A percentile compares a stretch with the other conserved stretches of the same genome.
phyloP scores from a whole-genome alignment of 1,140 invertebrate genomes.

The Hypothenemus hampei region DNA sequence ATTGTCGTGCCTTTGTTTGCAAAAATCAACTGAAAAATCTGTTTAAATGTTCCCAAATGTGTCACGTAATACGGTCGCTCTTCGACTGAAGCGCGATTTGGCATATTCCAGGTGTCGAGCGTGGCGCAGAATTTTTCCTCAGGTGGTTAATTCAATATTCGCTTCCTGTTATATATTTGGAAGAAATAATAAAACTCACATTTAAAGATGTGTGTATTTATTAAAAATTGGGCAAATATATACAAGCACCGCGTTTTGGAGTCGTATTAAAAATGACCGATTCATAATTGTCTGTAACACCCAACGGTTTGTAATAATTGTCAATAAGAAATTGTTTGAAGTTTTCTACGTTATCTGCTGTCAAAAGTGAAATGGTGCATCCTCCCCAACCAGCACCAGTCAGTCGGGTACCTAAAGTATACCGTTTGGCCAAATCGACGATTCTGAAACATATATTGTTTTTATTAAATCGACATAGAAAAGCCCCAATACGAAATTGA shows the following conservation, averaged over 20 bases:
- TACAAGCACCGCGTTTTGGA: conserved; percentile 52
- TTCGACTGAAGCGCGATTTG: neutral
- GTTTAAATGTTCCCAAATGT: neutral
- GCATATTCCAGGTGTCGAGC: neutral
- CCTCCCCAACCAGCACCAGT: conserved; percentile 98
- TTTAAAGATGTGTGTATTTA: neutral
- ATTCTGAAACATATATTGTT: conserved; percentile 45
- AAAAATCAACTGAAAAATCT: neutral
- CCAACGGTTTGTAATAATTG: conserved; percentile 60
- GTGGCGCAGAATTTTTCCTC: neutral
- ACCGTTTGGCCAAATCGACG: conserved; percentile 68
- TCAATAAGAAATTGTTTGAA: conserved; percentile 69
- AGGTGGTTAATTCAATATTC: too few relatives aligned
- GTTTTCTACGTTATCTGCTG: conserved; percentile 57
- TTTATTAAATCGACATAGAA: neutral
- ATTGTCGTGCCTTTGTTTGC: neutral
- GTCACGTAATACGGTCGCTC: too few relatives aligned
- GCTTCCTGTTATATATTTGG: neutral
- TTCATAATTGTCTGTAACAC: conserved; percentile 45
- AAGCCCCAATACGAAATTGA: too few relatives aligned
- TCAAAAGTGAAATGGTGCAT: conserved; percentile 82
- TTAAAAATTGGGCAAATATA: conserved; percentile 16
- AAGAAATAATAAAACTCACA: neutral
- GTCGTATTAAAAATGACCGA: conserved; percentile 54
- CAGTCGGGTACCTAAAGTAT: conserved; percentile 77